phyloP scores from a whole-genome alignment of 2,888 invertebrate species.

The Pyrrhosoma nymphula region DNA sequence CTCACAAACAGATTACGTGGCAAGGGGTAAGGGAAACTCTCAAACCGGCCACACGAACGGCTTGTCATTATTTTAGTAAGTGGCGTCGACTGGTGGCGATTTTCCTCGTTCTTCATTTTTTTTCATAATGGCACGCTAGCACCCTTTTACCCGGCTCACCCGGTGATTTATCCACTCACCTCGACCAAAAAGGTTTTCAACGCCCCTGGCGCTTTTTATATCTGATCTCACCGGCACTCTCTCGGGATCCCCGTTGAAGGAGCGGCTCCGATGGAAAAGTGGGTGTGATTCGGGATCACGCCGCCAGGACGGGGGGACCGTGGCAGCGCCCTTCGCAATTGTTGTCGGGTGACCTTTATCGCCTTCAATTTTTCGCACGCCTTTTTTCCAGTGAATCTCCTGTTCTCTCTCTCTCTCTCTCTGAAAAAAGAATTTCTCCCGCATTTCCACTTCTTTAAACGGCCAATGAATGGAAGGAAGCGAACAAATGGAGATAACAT shows the following conservation, averaged over 20 bases:
- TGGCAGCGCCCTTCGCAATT: conserved; percentile 36
- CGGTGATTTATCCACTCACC: conserved; percentile 52
- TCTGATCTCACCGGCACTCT: neutral
- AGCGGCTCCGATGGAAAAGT: neutral
- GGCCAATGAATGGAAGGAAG: neutral
- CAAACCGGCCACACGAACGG: neutral
- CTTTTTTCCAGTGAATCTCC: conserved; percentile 13
- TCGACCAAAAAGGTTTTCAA: conserved; percentile 21
- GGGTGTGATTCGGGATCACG: conserved; percentile 45
- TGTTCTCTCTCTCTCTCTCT: conserved; percentile 1
- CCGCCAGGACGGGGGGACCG: neutral
- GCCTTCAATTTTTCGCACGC: conserved; percentile 37
- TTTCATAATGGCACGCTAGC: conserved; percentile 23
- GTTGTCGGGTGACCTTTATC: conserved; percentile 40
- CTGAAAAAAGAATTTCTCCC: neutral
- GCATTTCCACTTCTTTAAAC: neutral
- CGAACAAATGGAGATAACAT: too few relatives aligned
- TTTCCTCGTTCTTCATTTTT: conserved; percentile 8
- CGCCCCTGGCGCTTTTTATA: conserved; percentile 16
- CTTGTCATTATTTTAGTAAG: conserved; percentile 33
- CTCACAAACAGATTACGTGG: neutral
- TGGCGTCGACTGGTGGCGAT: conserved; percentile 21
- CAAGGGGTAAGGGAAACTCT: neutral
- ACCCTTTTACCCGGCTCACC: conserved; percentile 12
- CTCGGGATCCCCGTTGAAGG: neutral